phyloP scores from a whole-genome alignment of 1,140 invertebrate genomes.

The Asobara japonica region DNA sequence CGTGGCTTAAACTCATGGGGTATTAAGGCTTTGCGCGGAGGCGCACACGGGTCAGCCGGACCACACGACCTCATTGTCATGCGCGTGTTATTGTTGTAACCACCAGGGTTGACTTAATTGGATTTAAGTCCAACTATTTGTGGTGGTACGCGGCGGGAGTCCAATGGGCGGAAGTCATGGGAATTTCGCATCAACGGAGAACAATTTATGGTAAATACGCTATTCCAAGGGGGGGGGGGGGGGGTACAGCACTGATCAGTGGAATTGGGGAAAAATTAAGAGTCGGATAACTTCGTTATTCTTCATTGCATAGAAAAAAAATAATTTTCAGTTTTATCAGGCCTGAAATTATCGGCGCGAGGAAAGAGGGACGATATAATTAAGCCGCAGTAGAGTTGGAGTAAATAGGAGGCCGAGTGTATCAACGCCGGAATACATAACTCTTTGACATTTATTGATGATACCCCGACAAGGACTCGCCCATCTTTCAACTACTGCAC shows the following conservation, averaged over 20 bases:
- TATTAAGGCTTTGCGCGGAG: conserved; percentile 56
- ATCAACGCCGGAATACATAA: conserved; percentile 47
- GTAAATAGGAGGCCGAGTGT: conserved; percentile 44
- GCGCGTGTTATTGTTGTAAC: conserved; percentile 57
- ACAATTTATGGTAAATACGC: too few relatives aligned
- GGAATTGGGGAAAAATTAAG: too few relatives aligned
- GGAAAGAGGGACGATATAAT: conserved; percentile 47
- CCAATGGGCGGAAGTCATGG: neutral
- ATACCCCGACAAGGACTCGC: conserved; percentile 62
- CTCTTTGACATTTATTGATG: conserved; percentile 64
- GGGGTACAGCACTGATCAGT: too few relatives aligned
- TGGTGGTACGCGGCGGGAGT: conserved; percentile 35
- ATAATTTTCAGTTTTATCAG: neutral
- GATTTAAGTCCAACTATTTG: conserved; percentile 62
- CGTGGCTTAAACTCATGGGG: conserved; percentile 54
- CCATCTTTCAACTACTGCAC: conserved; percentile 58
- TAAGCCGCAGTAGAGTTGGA: conserved; percentile 53
- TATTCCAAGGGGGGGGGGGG: too few relatives aligned
- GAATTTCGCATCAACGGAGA: too few relatives aligned
- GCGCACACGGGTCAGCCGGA: conserved; percentile 8
- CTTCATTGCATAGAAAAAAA: too few relatives aligned
- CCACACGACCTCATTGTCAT: conserved; percentile 49
- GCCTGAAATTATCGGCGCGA: neutral
- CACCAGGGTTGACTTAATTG: conserved; percentile 60
- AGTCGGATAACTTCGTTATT: too few relatives aligned